phyloP scores from a whole-genome alignment of 2,113 vertebrate species.

The Perccottus glenii region DNA sequence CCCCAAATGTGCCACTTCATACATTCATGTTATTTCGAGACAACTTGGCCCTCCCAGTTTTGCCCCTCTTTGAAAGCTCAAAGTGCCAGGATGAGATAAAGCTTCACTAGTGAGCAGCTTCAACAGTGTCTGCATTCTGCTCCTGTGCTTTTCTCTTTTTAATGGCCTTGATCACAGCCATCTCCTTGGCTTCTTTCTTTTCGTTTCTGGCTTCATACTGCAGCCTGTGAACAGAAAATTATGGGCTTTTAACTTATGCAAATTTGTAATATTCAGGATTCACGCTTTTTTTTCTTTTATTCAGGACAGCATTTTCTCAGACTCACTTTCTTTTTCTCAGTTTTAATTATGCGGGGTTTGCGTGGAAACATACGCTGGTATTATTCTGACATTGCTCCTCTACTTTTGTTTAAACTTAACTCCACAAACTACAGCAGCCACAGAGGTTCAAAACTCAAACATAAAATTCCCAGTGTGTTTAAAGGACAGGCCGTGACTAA shows the following conservation, averaged over 20 bases:
- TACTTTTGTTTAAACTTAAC: too few species aligned
- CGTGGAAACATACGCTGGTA: too few species aligned
- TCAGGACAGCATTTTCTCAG: too few species aligned
- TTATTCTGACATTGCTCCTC: too few species aligned
- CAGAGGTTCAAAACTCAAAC: too few species aligned
- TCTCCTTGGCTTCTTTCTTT: slow-evolving; percentile 96
- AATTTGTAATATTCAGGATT: background rate
- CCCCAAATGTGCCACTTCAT: background rate
- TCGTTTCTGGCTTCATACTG: slow-evolving; percentile 96
- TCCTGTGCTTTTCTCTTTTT: slow-evolving; percentile 74
- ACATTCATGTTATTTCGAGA: slow-evolving; percentile 12
- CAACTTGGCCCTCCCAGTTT: background rate
- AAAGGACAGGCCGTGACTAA: too few species aligned
- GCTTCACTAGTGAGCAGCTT: slow-evolving; percentile 38
- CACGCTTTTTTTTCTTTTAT: too few species aligned
- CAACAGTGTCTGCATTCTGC: slow-evolving; percentile 40
- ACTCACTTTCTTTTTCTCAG: too few species aligned
- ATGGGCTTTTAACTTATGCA: background rate
- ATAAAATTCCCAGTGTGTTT: too few species aligned
- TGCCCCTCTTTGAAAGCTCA: slow-evolving; percentile 22
- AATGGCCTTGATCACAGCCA: slow-evolving; percentile 88
- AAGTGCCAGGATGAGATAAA: slow-evolving; percentile 9
- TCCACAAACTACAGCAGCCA: too few species aligned
- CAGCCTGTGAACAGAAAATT: slow-evolving; percentile 76
- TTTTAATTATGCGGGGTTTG: too few species aligned